Percentiles rank a stretch among this genome's conserved stretches.
Conservation (phyloP, 35 echinoderm and acorn worm genomes). For the Nesometra sesokonis region DNA sequence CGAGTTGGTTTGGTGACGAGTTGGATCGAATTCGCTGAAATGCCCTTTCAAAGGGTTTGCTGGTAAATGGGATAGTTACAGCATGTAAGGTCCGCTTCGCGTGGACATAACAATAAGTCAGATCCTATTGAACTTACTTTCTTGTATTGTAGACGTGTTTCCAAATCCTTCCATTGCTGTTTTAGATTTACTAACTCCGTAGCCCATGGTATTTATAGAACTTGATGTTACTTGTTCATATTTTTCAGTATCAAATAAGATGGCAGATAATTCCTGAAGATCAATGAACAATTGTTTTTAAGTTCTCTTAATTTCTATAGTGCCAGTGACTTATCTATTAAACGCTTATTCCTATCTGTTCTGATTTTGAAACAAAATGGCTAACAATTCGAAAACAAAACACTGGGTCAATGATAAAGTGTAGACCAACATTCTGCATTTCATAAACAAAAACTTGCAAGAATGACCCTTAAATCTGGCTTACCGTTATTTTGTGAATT, state of each 20-base stretch:
- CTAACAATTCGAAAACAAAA: no score
- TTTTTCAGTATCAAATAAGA: slow-evolving; percentile 60
- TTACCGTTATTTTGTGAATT: no score
- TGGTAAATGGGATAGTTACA: no score
- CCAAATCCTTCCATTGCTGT: slow-evolving; percentile 59
- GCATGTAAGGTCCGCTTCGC: neutral
- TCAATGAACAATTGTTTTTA: neutral
- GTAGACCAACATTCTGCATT: no score
- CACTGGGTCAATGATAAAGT: no score
- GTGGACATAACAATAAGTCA: neutral
- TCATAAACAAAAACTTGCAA: no score
- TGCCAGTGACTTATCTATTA: neutral
- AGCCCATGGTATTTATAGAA: neutral
- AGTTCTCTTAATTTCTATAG: neutral
- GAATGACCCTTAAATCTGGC: no score
- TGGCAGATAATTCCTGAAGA: slow-evolving; percentile 26
- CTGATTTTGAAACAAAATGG: no score
- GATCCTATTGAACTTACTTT: slow-evolving; percentile 26
- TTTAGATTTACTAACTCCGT: neutral
- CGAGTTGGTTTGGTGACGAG: no score
- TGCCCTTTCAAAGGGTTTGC: no score
- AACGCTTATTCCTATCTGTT: neutral
- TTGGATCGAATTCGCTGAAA: no score
- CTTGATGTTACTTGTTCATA: neutral
- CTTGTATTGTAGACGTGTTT: slow-evolving; percentile 7